Percentiles rank a stretch among this genome's conserved stretches.
phyloP scores from a whole-genome alignment of 2,113 vertebrate species.

The Ochotona princeps region DNA sequence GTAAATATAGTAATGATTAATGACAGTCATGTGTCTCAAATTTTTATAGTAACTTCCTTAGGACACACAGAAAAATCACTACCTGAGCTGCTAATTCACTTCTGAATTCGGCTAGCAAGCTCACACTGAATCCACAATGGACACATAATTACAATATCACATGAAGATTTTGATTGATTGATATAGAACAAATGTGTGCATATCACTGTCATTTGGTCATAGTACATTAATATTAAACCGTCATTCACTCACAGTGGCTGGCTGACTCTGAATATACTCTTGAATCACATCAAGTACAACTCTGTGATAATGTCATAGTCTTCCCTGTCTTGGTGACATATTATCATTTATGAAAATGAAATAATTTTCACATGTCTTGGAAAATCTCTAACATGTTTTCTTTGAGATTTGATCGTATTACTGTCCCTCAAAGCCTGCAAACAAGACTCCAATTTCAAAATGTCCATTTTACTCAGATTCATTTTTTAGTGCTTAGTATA shows the following conservation, averaged over 20 bases:
- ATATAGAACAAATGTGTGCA: fast-evolving
- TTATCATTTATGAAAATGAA: not conserved
- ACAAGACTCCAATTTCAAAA: too few species aligned
- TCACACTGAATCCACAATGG: not conserved
- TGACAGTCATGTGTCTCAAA: not conserved
- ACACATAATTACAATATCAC: not conserved
- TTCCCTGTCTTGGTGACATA: not conserved
- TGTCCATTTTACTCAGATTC: too few species aligned
- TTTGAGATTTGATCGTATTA: not conserved
- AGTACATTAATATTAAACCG: not conserved
- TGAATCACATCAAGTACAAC: not conserved
- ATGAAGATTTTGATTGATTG: not conserved
- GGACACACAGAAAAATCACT: not conserved
- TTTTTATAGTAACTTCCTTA: not conserved
- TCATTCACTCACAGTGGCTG: too few species aligned
- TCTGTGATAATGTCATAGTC: not conserved
- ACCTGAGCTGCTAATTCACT: not conserved
- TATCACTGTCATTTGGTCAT: too few species aligned
- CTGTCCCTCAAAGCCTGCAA: too few species aligned
- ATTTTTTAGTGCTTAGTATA: too few species aligned
- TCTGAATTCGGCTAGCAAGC: not conserved
- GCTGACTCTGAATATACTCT: not conserved
- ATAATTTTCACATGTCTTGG: not conserved
- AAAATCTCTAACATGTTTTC: not conserved
- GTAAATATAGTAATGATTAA: not conserved